phyloP scores from a whole-genome alignment of 2,113 vertebrate species.

The Gallinago paraguaiae region DNA sequence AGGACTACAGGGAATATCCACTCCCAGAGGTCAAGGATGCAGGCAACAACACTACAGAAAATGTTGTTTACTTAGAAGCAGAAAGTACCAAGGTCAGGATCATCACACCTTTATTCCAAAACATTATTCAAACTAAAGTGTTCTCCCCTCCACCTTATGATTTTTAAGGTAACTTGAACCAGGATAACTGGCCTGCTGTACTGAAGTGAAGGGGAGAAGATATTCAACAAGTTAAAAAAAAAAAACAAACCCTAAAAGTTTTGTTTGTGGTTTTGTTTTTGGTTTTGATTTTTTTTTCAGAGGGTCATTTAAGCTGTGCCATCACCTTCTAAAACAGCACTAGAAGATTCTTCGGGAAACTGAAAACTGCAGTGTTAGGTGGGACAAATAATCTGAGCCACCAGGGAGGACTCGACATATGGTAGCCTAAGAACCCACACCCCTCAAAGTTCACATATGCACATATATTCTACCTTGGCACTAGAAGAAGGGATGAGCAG shows the following conservation, averaged over 20 bases:
- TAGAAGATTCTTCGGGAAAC: not conserved
- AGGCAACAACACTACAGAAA: not conserved
- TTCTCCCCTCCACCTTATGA: not conserved
- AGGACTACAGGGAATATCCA: not conserved
- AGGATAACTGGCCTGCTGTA: not conserved
- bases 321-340: not conserved
- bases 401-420: no score
- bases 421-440: not conserved
- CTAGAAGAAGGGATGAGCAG: not conserved
- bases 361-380: not conserved
- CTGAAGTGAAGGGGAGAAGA: not conserved
- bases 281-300: not conserved
- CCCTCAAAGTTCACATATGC: not conserved
- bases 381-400: not conserved
- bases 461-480: not conserved
- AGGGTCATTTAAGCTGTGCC: not conserved
- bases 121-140: not conserved
- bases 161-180: not conserved
- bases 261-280: not conserved
- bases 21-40: not conserved
- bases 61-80: not conserved
- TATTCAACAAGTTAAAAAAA: not conserved
- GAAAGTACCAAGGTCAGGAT: not conserved
- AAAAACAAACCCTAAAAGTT: no score
- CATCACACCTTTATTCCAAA: not conserved